A percentile compares a stretch with the other conserved stretches of the same genome.
phyloP scores from a whole-genome alignment of 2,888 invertebrate species.

The Ophion costatus region DNA sequence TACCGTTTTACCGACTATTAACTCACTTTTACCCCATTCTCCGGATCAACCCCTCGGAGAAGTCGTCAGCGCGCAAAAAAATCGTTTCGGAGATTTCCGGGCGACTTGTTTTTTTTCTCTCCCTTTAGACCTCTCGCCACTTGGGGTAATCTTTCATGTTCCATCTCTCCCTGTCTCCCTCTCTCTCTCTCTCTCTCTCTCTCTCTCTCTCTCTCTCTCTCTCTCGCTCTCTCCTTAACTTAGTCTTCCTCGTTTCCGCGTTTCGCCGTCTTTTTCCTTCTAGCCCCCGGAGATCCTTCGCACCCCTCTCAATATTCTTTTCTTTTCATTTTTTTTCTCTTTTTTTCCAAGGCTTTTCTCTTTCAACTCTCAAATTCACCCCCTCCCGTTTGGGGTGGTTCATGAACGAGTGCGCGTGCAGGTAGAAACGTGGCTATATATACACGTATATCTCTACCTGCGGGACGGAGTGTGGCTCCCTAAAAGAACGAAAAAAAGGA shows the following conservation, averaged over 20 bases:
- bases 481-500: slow-evolving; percentile 25
- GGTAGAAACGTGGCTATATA: slow-evolving; percentile 68
- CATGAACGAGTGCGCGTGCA: slow-evolving; percentile 70
- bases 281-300: slow-evolving; percentile 40
- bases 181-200: slow-evolving; percentile 46
- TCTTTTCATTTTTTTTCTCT: slow-evolving; percentile 48
- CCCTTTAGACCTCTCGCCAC: slow-evolving; percentile 66
- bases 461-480: slow-evolving; percentile 52
- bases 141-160: slow-evolving; percentile 74
- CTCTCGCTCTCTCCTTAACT: too few species aligned
- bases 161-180: background rate
- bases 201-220: slow-evolving; percentile 57
- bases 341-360: slow-evolving; percentile 56
- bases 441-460: slow-evolving; percentile 58
- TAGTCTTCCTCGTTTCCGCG: slow-evolving; percentile 62
- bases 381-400: slow-evolving; percentile 60
- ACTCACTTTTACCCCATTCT: slow-evolving; percentile 83
- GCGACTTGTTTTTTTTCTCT: slow-evolving; percentile 73
- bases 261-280: slow-evolving; percentile 58
- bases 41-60: slow-evolving; percentile 64
- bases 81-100: slow-evolving; percentile 68
- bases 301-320: slow-evolving; percentile 43
- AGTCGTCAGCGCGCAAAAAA: slow-evolving; percentile 64
- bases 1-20: slow-evolving; percentile 84
- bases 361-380: slow-evolving; percentile 41